Base-by-base conservation (phyloP, 2,888 invertebrate species). In the Pollenia labialis region DNA sequence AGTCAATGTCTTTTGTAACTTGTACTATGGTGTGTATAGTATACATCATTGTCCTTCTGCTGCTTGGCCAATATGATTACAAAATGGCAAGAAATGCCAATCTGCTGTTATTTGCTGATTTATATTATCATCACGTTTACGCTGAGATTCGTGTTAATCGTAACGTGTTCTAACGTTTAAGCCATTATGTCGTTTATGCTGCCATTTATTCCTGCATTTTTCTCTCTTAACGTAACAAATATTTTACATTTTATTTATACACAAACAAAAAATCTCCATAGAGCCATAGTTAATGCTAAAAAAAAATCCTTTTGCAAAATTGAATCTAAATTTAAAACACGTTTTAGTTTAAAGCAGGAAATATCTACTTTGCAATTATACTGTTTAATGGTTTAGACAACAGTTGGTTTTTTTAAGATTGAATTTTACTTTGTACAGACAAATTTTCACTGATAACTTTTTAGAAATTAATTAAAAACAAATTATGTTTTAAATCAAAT, bases 41-140 rank as follows among this genome's bases (percentile, higher is more conserved):
- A 32, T 16, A 23, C 50, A 54, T 44, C 46, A 72, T 66, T 79
- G 77, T 69, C 75, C 79, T 74, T 50, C 76, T 60, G n/a, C 50
- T 56, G 64, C 60, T 80, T 72, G 54, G 66, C 72, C 79, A 76
- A 72, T 76, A 71, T 52, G 7, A 18, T 75, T 60, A 50, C 50
- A 64, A 68, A 81, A 81, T 75, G 69, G 72, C 71, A 87, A 84
- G 74, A 88, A 85, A 85, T 88, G 81, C 80, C 89, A 90, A 91
- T 89, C 89, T 89, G 88, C 69, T 76, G 52, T 42, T 81, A 11
- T 60, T 46, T 42, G 66, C 89, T 91, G 90, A 90, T 91, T 91
- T 90, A 90, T 91, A 91, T 90, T 89, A 91, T 91, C 90, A 90
- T 91, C 91, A 91, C 92, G 91, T 91, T 91, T 91, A 88, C 89